Evolutionary conservation across 2,797 vertebrate species (phyloP).

Genomic region (Danio choprae): DNA sequence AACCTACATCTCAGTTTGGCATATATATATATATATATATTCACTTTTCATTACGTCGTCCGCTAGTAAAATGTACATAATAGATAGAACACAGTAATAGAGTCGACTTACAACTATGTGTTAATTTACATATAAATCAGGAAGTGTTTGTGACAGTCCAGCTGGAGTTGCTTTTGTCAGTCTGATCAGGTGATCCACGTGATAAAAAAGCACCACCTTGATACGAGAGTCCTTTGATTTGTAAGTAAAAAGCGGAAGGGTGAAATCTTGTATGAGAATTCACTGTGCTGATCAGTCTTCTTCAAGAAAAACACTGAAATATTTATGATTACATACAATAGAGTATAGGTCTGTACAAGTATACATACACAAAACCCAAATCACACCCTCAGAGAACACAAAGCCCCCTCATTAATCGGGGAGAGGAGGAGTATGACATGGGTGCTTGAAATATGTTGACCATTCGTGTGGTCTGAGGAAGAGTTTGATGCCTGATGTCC

Average conservation of each 20-base stretch:
- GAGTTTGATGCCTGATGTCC: slow-evolving; percentile 45
- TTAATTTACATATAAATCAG: slow-evolving; percentile 27
- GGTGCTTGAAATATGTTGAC: slow-evolving; percentile 42
- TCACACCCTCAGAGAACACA: slow-evolving; percentile 45
- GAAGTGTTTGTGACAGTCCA: slow-evolving; percentile 34
- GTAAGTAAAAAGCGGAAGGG: slow-evolving; percentile 34
- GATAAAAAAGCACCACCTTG: slow-evolving; percentile 50
- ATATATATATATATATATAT: slow-evolving; percentile 7
- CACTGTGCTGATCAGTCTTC: slow-evolving; percentile 38
- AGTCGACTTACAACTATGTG: slow-evolving; percentile 36
- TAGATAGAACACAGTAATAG: slow-evolving; percentile 7
- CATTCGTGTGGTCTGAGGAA: slow-evolving; percentile 31
- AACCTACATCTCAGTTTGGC: slow-evolving; percentile 31
- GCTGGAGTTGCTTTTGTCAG: slow-evolving; percentile 35
- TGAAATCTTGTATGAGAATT: neutral
- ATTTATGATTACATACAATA: slow-evolving; percentile 40
- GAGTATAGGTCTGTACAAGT: slow-evolving; percentile 52
- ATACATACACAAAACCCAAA: slow-evolving; percentile 54
- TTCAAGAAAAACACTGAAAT: slow-evolving; percentile 56
- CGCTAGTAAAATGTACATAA: neutral
- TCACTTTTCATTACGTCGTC: slow-evolving; percentile 9
- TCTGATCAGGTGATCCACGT: slow-evolving; percentile 26
- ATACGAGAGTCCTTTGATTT: slow-evolving; percentile 43
- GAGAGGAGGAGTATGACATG: slow-evolving; percentile 22
- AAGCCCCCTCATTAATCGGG: slow-evolving; percentile 32